Percentiles rank a stretch among this genome's conserved stretches.
Evolutionary conservation across 2,888 invertebrate genomes (phyloP).

Genomic region (Megalurothrips usitatus): DNA sequence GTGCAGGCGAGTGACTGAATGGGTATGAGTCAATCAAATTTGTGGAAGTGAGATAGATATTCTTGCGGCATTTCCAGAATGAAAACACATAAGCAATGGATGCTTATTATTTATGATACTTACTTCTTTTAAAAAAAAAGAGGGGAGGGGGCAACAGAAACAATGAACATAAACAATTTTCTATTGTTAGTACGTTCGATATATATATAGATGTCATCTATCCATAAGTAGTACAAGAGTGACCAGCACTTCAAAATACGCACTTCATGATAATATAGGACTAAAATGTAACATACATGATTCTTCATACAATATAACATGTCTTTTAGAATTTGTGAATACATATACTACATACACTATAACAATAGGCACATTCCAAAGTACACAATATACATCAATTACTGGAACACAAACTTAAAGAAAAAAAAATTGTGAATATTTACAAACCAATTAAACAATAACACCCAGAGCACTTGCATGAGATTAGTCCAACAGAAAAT

Average conservation of each 20-base stretch:
- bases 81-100: too few species aligned
- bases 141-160: not conserved
- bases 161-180: not conserved
- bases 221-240: slow-evolving; percentile 17
- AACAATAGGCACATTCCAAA: slow-evolving; percentile 23
- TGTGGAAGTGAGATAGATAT: too few species aligned
- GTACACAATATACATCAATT: slow-evolving; percentile 20
- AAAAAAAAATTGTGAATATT: not conserved
- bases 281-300: not conserved
- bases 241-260: slow-evolving; percentile 15
- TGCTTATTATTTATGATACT: too few species aligned
- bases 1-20: too few species aligned
- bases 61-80: too few species aligned
- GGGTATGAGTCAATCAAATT: not conserved
- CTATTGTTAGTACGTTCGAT: not conserved
- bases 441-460: not conserved
- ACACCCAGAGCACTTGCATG: slow-evolving; percentile 7
- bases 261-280: not conserved
- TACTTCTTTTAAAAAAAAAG: too few species aligned
- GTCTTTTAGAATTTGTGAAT: slow-evolving; percentile 18
- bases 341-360: not conserved
- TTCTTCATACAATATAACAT: slow-evolving; percentile 11
- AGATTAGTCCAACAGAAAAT: not conserved
- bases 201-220: not conserved
- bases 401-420: not conserved